These are phyloP conservation scores for Psilopsiagon aymara DNA, from an alignment of 2,113 vertebrate species.

Conservation along the genomic window DNA sequence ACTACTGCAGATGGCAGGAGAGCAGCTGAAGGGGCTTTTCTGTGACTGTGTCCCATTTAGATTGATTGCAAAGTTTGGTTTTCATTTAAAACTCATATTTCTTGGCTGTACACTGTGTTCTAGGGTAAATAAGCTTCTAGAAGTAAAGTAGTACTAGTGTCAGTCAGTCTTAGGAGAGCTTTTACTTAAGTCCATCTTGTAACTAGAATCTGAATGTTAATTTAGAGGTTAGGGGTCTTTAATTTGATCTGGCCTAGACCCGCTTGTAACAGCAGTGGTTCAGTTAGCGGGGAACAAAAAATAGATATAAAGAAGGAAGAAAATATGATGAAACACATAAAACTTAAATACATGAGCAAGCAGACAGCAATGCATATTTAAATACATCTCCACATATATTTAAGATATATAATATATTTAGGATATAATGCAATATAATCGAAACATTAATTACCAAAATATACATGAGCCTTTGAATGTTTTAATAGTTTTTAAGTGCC, in stretches of 20 bases:
- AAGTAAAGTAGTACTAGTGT: not conserved
- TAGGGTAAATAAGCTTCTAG: not conserved
- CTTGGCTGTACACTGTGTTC: not conserved
- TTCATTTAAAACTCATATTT: not conserved
- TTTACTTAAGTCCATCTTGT: not conserved
- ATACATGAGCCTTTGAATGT: not conserved
- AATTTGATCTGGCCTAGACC: not conserved
- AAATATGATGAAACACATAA: not conserved
- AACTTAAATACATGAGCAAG: not conserved
- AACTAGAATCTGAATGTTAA: not conserved
- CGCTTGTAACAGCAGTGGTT: not conserved
- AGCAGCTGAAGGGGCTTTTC: not conserved
- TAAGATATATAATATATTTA: not conserved
- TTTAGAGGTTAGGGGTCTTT: not conserved
- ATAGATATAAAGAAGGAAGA: not conserved
- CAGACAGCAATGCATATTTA: not conserved
- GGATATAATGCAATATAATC: not conserved
- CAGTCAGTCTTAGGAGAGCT: not conserved
- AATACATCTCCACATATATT: not conserved
- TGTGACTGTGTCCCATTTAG: rapidly evolving
- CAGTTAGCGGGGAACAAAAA: not conserved
- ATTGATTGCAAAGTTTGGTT: not conserved
- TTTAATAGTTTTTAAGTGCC: not conserved
- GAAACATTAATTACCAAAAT: not conserved
- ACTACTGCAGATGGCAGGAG: not conserved